phyloP scores from a whole-genome alignment of 2,888 invertebrate species.

The Phyllotreta striolata region DNA sequence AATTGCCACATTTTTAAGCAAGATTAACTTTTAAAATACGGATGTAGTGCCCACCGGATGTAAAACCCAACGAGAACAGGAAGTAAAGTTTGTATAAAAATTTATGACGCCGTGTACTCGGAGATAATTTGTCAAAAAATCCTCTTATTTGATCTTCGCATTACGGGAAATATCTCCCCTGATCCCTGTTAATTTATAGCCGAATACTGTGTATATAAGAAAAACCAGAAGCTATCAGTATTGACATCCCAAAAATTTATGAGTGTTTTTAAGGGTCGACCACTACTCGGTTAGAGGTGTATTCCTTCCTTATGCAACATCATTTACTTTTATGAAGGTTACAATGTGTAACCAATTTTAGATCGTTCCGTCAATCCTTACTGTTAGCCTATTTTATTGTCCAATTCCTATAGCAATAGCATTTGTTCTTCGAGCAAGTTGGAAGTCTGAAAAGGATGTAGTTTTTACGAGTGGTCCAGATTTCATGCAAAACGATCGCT shows the following conservation, averaged over 20 bases:
- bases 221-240: constrained; percentile 20
- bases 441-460: neutral
- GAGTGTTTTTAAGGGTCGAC: constrained; percentile 22
- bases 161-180: constrained; percentile 1
- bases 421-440: constrained; percentile 7
- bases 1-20: too few relatives aligned
- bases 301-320: constrained; percentile 23
- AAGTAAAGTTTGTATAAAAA: too few relatives aligned
- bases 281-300: constrained; percentile 19
- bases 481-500: constrained; percentile 5
- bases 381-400: constrained; percentile 23
- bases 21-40: too few relatives aligned
- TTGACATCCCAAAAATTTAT: constrained; percentile 16
- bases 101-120: too few relatives aligned
- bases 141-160: neutral
- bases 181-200: constrained; percentile 16
- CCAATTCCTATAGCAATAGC: neutral
- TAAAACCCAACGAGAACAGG: too few relatives aligned
- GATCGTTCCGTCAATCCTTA: constrained; percentile 18
- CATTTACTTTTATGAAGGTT: constrained; percentile 23
- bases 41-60: too few relatives aligned
- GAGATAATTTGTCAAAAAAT: neutral
- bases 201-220: constrained; percentile 17
- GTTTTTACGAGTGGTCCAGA: constrained; percentile 3
- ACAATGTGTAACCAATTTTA: constrained; percentile 13